Conservation (phyloP, 2,113 vertebrate genomes). For the Marmota monax region DNA sequence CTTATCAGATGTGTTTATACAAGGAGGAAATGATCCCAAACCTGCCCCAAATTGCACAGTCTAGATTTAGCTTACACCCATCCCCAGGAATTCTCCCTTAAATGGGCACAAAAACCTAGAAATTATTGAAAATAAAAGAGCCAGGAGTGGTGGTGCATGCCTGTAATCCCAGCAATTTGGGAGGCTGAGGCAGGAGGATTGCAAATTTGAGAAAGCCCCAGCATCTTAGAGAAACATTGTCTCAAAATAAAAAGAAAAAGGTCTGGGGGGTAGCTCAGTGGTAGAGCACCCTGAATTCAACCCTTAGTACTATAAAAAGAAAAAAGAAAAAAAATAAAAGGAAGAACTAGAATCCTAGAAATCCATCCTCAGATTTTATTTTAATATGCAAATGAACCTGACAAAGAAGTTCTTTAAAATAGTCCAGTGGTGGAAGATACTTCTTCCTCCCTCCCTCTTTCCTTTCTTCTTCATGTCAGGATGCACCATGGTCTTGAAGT, state of each 20-base stretch:
- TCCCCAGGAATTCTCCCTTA: conserved; percentile 31
- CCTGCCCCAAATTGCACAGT: background rate
- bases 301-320: background rate
- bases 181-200: background rate
- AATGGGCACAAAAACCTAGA: conserved; percentile 1
- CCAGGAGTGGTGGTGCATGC: background rate
- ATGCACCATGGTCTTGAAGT: background rate
- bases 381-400: background rate
- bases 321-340: background rate
- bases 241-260: background rate
- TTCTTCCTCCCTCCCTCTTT: background rate
- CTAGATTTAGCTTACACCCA: background rate
- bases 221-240: background rate
- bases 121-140: background rate
- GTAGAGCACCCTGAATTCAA: background rate
- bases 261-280: background rate
- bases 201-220: background rate
- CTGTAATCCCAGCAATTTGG: background rate
- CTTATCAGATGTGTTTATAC: conserved; percentile 33
- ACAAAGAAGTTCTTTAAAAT: conserved; percentile 16
- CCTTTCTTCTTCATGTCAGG: background rate
- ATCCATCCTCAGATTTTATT: background rate
- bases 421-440: background rate
- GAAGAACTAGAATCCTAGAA: background rate
- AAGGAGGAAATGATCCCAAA: conserved; percentile 47